Base-by-base conservation (phyloP, 2,888 invertebrate species). In the Apoderus coryli region DNA sequence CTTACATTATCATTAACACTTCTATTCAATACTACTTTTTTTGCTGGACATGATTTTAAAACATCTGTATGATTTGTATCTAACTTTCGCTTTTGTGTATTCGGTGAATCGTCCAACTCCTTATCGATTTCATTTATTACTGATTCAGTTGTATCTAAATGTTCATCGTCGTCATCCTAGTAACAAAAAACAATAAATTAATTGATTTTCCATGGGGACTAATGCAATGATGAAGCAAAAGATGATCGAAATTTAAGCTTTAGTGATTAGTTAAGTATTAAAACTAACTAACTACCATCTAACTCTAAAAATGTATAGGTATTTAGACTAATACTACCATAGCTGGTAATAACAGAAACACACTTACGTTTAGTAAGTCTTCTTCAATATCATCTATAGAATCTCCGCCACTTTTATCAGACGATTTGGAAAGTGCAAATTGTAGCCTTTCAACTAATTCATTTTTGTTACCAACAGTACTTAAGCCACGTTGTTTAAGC, bases 371-470 rank as follows among this genome's bases (percentile, higher is more conserved):
- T 34, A 69, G 55, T 14, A 67, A 60, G 40, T 67, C 68, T 42
- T 69, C 69, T 44, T 69, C 57, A n/a, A 64, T 55, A 45, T 65
- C 64, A 39, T 65, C 67, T 13, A 65, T 56, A 14, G 62, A 61
- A 39, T 64, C 52, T 3, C 57, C 43, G 30, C 45, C 42, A n/a
- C n/a, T n/a, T n/a, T n/a, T n/a, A n/a, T n/a, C n/a, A 13, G 44
- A 47, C 7, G 46, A 34, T 59, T 56, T 66, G n/a, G n/a, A n/a
- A 50, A 53, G 57, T 44, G 63, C 70, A 44, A 69, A 52, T 49
- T 79, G 77, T 27, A 89, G 64, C 43, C 88, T 67, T 41, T 81
- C 75, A 23, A 79, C 63, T 30, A 89, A 62, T 48, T 88, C 86
- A 24, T 65, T 75, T 65, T 88, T 89, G 53, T 85, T 84, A 4